Evolutionary conservation across 1,140 invertebrate genomes (phyloP).

Genomic region (Daktulosphaira vitifoliae): DNA sequence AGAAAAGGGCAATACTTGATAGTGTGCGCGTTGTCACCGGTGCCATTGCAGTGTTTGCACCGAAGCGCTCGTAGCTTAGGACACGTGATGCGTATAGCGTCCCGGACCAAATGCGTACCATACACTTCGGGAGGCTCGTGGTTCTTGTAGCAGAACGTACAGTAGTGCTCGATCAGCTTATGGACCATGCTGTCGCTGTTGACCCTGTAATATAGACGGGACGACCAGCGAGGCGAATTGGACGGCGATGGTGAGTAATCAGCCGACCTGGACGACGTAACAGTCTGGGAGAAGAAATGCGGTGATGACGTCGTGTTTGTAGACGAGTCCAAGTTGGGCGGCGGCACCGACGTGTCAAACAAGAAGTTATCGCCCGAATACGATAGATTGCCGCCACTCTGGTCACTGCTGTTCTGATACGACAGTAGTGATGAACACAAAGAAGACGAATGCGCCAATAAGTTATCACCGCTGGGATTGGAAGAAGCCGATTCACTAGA

Average conservation of each 20-base stretch:
- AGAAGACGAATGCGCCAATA: neutral
- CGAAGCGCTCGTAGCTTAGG: slow-evolving; percentile 13
- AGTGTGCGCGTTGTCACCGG: slow-evolving; percentile 28
- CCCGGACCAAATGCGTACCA: slow-evolving; percentile 20
- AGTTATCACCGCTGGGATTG: too few relatives aligned
- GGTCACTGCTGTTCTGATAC: too few relatives aligned
- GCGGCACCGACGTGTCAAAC: too few relatives aligned
- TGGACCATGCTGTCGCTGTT: neutral
- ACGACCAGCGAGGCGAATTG: neutral
- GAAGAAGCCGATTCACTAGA: too few relatives aligned
- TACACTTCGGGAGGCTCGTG: slow-evolving; percentile 21
- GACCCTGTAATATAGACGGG: neutral
- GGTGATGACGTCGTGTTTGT: too few relatives aligned
- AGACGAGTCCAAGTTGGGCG: too few relatives aligned
- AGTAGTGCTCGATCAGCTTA: slow-evolving; percentile 25
- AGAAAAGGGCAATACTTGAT: slow-evolving; percentile 21
- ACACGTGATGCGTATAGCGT: slow-evolving; percentile 8
- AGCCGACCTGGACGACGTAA: neutral
- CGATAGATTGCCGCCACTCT: too few relatives aligned
- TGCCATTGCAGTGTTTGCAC: slow-evolving; percentile 17
- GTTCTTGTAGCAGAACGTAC: slow-evolving; percentile 28
- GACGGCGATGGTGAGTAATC: neutral
- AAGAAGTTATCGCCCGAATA: too few relatives aligned
- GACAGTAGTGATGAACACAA: too few relatives aligned
- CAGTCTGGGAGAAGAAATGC: too few relatives aligned